Percentiles rank a stretch among this genome's conserved stretches.
Conservation (phyloP, 1,140 invertebrate species). For the Drosophila kepulauana region DNA sequence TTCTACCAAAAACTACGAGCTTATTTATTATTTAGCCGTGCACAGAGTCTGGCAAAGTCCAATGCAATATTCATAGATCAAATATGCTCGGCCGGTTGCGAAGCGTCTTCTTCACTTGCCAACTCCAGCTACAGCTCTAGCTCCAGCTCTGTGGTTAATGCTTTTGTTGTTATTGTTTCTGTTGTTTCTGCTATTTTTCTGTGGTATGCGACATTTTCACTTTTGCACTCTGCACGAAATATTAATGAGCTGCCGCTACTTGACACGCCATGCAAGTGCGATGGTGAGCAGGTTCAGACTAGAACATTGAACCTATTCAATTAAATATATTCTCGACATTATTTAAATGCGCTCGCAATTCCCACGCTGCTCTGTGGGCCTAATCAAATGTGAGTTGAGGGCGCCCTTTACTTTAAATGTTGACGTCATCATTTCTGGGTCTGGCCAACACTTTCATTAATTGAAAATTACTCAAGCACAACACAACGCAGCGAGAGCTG, state of each 20-base stretch:
- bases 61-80: constrained; percentile 75
- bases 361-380: constrained; percentile 25
- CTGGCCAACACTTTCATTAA: constrained; percentile 73
- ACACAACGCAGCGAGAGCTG: constrained; percentile 42
- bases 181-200: constrained; percentile 28
- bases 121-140: constrained; percentile 6
- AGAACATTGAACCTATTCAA: constrained; percentile 65
- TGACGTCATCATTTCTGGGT: constrained; percentile 59
- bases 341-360: constrained; percentile 34
- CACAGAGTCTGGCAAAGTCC: constrained; percentile 44
- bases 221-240: constrained; percentile 71
- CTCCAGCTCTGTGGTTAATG: constrained; percentile 29
- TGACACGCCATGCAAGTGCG: background rate
- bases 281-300: background rate
- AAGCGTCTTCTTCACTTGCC: constrained; percentile 24
- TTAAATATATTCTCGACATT: constrained; percentile 9
- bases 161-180: constrained; percentile 30
- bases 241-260: constrained; percentile 63
- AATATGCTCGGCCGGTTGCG: constrained; percentile 36
- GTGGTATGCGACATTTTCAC: constrained; percentile 83
- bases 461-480: constrained; percentile 80
- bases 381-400: constrained; percentile 29
- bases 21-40: constrained; percentile 39
- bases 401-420: constrained; percentile 53
- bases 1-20: constrained; percentile 61